Percentiles rank a stretch among this genome's conserved stretches.
Evolutionary conservation across 2,797 vertebrate genomes (phyloP).

Genomic region (Megalops cyprinoides): DNA sequence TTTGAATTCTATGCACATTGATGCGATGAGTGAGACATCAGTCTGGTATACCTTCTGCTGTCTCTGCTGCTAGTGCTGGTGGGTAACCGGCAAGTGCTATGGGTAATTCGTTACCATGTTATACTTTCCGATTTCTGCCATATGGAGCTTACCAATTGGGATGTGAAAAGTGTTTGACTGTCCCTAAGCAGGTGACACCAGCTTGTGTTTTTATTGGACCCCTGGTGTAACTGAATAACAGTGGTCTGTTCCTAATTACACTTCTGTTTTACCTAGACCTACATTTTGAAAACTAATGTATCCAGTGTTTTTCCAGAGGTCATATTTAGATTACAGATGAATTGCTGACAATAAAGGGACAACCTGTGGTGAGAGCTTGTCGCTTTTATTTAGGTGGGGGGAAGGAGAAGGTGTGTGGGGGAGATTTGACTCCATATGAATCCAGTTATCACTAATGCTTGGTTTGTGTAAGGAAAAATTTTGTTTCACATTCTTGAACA

Average conservation of each 20-base stretch:
- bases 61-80: not conserved
- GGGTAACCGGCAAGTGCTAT: too few species aligned
- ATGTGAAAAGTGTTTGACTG: slow-evolving; percentile 23
- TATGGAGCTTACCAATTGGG: slow-evolving; percentile 8
- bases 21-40: not conserved
- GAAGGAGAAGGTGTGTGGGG: slow-evolving; percentile 23
- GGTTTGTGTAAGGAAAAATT: slow-evolving; percentile 63
- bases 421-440: slow-evolving; percentile 58
- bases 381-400: slow-evolving; percentile 40
- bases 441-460: slow-evolving; percentile 65
- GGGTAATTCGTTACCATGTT: not conserved
- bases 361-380: slow-evolving; percentile 39
- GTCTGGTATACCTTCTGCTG: not conserved
- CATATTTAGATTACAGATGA: slow-evolving; percentile 49
- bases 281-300: slow-evolving; percentile 54
- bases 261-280: slow-evolving; percentile 49
- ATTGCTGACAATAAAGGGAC: slow-evolving; percentile 50
- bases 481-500: slow-evolving; percentile 67
- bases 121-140: not conserved
- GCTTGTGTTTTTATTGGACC: slow-evolving; percentile 48
- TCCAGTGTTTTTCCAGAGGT: slow-evolving; percentile 13
- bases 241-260: slow-evolving; percentile 50
- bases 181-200: slow-evolving; percentile 43
- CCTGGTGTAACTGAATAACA: slow-evolving; percentile 28
- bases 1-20: not conserved